Base-by-base conservation (phyloP, 2,888 invertebrate genomes). In the Acanthosoma haemorrhoidale region DNA sequence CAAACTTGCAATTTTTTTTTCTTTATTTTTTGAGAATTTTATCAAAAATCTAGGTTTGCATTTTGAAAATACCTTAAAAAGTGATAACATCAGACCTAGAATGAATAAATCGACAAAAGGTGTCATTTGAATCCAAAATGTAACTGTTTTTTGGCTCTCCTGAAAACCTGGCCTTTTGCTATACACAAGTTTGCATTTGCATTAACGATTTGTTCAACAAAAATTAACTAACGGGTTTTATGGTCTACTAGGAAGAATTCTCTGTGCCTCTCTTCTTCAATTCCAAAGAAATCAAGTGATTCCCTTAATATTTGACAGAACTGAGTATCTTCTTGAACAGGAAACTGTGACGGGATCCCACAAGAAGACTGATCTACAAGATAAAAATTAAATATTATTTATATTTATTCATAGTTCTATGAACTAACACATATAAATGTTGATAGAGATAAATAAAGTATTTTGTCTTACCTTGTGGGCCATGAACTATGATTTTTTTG, bases 401-500 rank as follows among this genome's bases (percentile, higher is more conserved):
- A 51, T 43, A 25, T 25, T 25, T n/a, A n/a, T n/a, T 36, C 38
- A 36, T 11, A 36, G 13, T 11, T 11, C 13, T 36, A 13, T 13
- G 13, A 36, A 11, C 13, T 13, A 36, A 11, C 9, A n/a, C n/a
- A n/a, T n/a, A n/a, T n/a, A n/a, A n/a, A n/a, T n/a, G n/a, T n/a
- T n/a, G 8, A 9, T 36, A 36, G 6, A 36, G 11, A 36, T 13
- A 9, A 9, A 9, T 36, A 6, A 36, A 36, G 36, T 13, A 36
- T 13, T 9, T 36, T 36, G 15, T 6, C 15, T 80, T 79, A 85
- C 89, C 79, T 81, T 89, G 87, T 64, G 93, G 92, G 1, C 96
- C 97, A 80, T 98, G 96, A 1, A 98, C 96, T 70, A 98, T 91
- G 74, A 98, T 96, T 81, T 98, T 99, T 81, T 99, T 99, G 0